These are phyloP conservation scores for Trichonephila inaurata DNA, from an alignment of 1,140 invertebrate genomes.

Conservation along the genomic window DNA sequence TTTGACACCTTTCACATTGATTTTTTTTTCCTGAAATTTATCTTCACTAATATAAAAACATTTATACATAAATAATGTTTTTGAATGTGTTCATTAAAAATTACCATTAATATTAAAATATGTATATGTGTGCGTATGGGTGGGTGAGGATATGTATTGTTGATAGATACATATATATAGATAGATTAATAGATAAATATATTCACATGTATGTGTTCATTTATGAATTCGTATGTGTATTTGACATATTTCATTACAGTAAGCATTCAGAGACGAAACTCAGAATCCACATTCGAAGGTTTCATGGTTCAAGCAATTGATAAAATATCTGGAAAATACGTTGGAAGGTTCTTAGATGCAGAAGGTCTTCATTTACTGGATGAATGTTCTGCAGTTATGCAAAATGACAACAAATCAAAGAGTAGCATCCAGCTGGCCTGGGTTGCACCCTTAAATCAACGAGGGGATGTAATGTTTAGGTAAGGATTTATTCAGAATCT, in stretches of 20 bases:
- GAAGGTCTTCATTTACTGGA: conserved; percentile 55
- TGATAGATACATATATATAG: no score
- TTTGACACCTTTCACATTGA: no score
- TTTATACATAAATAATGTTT: no score
- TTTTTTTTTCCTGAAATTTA: no score
- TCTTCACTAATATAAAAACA: no score
- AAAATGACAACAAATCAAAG: conserved; percentile 63
- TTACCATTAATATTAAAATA: no score
- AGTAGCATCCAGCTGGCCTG: conserved; percentile 67
- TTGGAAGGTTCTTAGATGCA: conserved; percentile 70
- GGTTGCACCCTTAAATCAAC: conserved; percentile 67
- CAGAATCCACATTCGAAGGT: conserved; percentile 60
- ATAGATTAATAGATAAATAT: no score
- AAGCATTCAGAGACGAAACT: conserved; percentile 21
- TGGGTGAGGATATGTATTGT: no score
- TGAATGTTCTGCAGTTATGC: conserved; percentile 71
- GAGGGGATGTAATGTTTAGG: conserved; percentile 72
- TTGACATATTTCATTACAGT: conserved; percentile 18
- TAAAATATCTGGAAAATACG: conserved; percentile 51
- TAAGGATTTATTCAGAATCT: neutral
- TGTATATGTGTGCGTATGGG: no score
- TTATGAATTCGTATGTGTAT: no score
- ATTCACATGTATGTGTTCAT: no score
- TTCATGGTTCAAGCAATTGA: conserved; percentile 76
- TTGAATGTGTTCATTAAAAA: no score